A percentile compares a stretch with the other conserved stretches of the same genome.
Conservation (phyloP, 2,797 vertebrate species). For the Dermochelys coriacea region DNA sequence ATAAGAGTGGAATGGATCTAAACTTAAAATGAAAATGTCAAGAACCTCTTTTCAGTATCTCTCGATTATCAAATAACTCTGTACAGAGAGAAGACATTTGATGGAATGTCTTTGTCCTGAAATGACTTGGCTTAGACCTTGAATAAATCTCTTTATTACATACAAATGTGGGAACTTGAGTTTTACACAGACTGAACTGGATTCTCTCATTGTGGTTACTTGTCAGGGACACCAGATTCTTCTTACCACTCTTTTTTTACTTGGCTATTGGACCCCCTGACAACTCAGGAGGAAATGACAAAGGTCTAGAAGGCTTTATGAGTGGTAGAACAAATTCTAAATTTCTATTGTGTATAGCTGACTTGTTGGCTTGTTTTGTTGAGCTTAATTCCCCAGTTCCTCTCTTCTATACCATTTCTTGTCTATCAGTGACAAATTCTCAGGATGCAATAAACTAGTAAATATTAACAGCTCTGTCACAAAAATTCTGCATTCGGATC, state of each 20-base stretch:
- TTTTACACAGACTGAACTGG: accelerated
- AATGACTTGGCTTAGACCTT: neutral
- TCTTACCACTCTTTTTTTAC: accelerated
- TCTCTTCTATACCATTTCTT: neutral
- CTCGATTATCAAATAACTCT: neutral
- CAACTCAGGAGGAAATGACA: neutral
- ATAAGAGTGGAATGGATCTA: neutral
- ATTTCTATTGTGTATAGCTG: neutral
- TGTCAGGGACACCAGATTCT: neutral
- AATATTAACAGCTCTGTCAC: neutral
- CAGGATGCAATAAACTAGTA: neutral
- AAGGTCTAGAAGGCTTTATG: neutral
- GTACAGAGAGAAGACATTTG: neutral
- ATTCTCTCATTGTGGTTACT: neutral
- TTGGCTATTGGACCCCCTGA: neutral
- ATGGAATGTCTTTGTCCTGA: neutral
- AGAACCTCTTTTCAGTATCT: neutral
- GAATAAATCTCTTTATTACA: accelerated
- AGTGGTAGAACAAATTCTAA: neutral
- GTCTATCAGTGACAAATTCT: neutral
- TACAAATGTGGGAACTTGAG: accelerated
- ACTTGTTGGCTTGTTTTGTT: neutral
- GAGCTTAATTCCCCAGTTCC: neutral
- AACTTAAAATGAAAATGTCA: neutral
- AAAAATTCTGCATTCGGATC: neutral